Evolutionary conservation across 2,113 vertebrate genomes (phyloP), one percentile per base, ranked within the genome.

Genomic region (Mohoua ochrocephala): DNA sequence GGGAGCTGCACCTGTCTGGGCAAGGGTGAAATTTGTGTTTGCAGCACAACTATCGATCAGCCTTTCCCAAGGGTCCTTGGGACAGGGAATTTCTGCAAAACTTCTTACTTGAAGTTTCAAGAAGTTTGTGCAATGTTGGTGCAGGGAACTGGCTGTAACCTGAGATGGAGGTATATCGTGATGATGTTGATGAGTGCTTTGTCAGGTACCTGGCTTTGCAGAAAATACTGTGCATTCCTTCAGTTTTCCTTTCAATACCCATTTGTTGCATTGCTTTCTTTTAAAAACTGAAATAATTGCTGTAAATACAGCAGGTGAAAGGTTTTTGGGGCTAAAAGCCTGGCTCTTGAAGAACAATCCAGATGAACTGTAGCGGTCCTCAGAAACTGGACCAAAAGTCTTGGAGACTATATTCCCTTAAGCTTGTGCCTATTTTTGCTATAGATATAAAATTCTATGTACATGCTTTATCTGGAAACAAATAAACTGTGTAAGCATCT

Each of bases 1-100:
- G 64, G 65, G 52, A 82, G 47, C 35, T 84, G 83, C 93, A 93
- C 95, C 83, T 95, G 93, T 89, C 80, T 79, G 65, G 73, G 33
- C 64, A 80, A 56, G 84, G 67, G 50, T 74, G 53, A 44, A 73
- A 89, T 70, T 28, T 5, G 2, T 65, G n/a, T 84, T 71, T 81
- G 79, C 57, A 57, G 60, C 15, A 28, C 20, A 50, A 4, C 9
- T 78, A 88, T 64, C 0, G 0, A 28, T 92, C 83, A 87, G 20
- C 31, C 49, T 84, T 87, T 94, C 73, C 44, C 5, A 4, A 83
- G 18, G 8, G 68, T 10, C 22, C 26, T 65, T 49, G 30, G 28
- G 47, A 49, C n/a, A 10, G 39, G 21, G 45, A 44, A 17, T 50
- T 75, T 70, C 31, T 78, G 52, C 31, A 76, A 37, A 81, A 84